A percentile compares a stretch with the other conserved stretches of the same genome.
Evolutionary conservation across 2,797 vertebrate genomes (phyloP).

Genomic region (Lutjanus campechanus): DNA sequence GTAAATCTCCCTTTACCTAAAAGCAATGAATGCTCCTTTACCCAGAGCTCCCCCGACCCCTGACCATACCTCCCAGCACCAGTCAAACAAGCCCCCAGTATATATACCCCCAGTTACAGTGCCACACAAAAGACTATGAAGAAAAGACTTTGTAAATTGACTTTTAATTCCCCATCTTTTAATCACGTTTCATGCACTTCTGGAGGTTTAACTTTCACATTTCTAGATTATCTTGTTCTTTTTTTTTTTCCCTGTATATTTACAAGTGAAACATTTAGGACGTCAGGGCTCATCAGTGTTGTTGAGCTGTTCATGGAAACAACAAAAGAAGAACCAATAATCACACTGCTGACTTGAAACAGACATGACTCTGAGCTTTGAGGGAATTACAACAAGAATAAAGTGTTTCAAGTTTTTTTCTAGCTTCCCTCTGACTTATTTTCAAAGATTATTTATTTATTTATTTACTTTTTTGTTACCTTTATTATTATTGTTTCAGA

Average conservation of each 20-base stretch:
- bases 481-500: too few relatives aligned
- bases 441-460: not conserved
- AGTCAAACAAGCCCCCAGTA: conserved; percentile 45
- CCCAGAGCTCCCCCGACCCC: conserved; percentile 19
- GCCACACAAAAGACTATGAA: conserved; percentile 41
- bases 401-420: conserved; percentile 62
- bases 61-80: conserved; percentile 35
- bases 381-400: conserved; percentile 58
- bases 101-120: conserved; percentile 37
- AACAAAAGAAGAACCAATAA: conserved; percentile 18
- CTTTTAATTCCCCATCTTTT: conserved; percentile 51
- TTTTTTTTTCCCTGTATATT: conserved; percentile 72
- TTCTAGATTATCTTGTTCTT: conserved; percentile 55
- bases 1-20: conserved; percentile 54
- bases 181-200: conserved; percentile 70
- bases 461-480: too few relatives aligned
- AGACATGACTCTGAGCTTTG: conserved; percentile 26
- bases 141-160: conserved; percentile 55
- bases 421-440: conserved; percentile 29
- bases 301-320: conserved; percentile 38
- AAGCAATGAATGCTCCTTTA: conserved; percentile 57
- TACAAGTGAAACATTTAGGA: conserved; percentile 70
- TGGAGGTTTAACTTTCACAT: conserved; percentile 70
- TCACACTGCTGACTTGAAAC: conserved; percentile 51
- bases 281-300: conserved; percentile 51